Percentiles rank a stretch among this genome's conserved stretches.
Evolutionary conservation across 1,140 invertebrate genomes (phyloP).

Genomic region (Phocides pigmalion): DNA sequence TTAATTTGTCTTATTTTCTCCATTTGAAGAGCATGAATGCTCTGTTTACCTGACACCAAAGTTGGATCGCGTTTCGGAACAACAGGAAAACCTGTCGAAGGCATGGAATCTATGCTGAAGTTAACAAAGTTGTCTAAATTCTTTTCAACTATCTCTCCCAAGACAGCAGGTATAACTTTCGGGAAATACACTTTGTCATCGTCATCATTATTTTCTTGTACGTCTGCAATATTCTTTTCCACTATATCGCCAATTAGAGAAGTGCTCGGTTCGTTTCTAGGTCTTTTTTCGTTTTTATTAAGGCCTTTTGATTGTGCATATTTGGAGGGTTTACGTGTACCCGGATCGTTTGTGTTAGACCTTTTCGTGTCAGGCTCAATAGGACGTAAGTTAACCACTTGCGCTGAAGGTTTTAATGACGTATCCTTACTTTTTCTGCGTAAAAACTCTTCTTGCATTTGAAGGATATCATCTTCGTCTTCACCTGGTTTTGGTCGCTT

Average conservation of each 20-base stretch:
- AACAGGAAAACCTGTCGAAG: constrained; percentile 61
- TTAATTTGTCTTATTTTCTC: constrained; percentile 47
- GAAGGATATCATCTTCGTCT: constrained; percentile 87
- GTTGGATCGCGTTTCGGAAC: constrained; percentile 51
- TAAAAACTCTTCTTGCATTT: constrained; percentile 88
- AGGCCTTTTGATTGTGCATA: constrained; percentile 73
- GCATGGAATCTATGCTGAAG: constrained; percentile 47
- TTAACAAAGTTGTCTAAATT: constrained; percentile 64
- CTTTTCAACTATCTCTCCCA: constrained; percentile 86
- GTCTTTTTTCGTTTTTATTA: constrained; percentile 49
- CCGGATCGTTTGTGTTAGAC: constrained; percentile 36
- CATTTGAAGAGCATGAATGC: constrained; percentile 50
- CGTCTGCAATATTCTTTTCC: constrained; percentile 64
- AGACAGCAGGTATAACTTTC: constrained; percentile 75
- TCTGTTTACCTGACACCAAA: constrained; percentile 45
- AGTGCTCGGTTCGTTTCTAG: constrained; percentile 42
- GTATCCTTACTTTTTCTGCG: constrained; percentile 78
- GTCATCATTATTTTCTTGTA: constrained; percentile 46
- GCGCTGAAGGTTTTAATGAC: constrained; percentile 84
- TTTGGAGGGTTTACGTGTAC: constrained; percentile 66
- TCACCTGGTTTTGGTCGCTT: constrained; percentile 86
- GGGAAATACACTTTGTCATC: constrained; percentile 82
- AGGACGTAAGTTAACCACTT: constrained; percentile 83
- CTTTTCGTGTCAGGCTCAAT: constrained; percentile 53
- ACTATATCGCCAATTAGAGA: constrained; percentile 57